phyloP scores from a whole-genome alignment of 23 tunicate genomes.

The Ciona savignyi region DNA sequence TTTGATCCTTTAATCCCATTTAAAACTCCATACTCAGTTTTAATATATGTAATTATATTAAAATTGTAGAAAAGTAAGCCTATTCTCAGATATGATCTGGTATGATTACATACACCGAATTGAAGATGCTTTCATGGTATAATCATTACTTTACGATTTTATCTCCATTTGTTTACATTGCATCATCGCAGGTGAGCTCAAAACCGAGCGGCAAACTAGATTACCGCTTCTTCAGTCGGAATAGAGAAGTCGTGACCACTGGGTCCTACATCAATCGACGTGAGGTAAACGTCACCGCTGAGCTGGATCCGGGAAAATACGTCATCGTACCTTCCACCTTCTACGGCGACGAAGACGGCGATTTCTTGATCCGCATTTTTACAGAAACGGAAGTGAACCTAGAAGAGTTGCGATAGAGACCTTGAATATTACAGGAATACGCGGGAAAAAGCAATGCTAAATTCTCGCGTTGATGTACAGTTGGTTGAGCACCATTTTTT shows the following conservation, averaged over 20 bases:
- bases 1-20: no score
- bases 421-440: no score
- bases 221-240: conserved; percentile 26
- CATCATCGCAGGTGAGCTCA: conserved; percentile 30
- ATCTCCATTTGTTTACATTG: no score
- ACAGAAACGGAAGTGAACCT: conserved; percentile 65
- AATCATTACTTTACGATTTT: no score
- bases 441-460: no score
- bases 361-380: conserved; percentile 53
- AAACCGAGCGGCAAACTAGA: conserved; percentile 28
- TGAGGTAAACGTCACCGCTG: conserved; percentile 68
- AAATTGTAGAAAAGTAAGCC: background rate
- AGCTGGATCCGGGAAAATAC: conserved; percentile 67
- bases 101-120: background rate
- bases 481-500: no score
- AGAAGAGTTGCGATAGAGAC: conserved; percentile 29
- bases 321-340: conserved; percentile 78
- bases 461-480: no score
- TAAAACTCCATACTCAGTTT: no score
- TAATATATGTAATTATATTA: no score
- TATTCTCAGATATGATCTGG: background rate
- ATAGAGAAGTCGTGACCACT: conserved; percentile 37
- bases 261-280: conserved; percentile 56
- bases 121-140: background rate
- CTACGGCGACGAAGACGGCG: conserved; percentile 29